phyloP scores from a whole-genome alignment of 2,888 invertebrate genomes.

The Hecatera dysodea region DNA sequence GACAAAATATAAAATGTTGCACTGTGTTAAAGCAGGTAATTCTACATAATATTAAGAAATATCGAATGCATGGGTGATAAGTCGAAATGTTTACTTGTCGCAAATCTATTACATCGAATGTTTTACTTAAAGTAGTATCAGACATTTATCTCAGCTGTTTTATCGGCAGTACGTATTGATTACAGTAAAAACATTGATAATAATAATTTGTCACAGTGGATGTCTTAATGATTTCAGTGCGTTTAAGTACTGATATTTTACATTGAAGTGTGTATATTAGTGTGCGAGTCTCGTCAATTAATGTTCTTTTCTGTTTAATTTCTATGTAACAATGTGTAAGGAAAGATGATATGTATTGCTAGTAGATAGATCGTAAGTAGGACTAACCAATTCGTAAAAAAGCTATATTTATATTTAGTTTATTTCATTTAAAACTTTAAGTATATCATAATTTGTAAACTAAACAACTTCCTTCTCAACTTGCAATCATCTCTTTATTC shows the following conservation, averaged over 20 bases:
- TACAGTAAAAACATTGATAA: constrained; percentile 56
- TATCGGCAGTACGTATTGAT: constrained; percentile 46
- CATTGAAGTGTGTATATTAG: constrained; percentile 57
- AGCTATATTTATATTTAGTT: constrained; percentile 29
- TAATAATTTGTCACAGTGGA: constrained; percentile 59
- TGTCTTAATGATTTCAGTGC: constrained; percentile 67
- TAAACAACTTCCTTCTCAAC: constrained; percentile 17
- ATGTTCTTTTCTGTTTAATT: constrained; percentile 64
- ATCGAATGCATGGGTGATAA: constrained; percentile 44
- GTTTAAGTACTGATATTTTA: constrained; percentile 71
- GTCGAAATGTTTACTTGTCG: constrained; percentile 52
- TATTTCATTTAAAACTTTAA: constrained; percentile 32
- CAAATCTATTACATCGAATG: constrained; percentile 47
- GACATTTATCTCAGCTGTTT: constrained; percentile 19
- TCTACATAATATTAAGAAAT: constrained; percentile 20
- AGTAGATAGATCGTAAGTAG: constrained; percentile 66
- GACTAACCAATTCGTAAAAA: constrained; percentile 66
- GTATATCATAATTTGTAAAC: constrained; percentile 27
- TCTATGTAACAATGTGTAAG: constrained; percentile 57
- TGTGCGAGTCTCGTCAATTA: constrained; percentile 74
- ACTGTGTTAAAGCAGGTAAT: constrained; percentile 41
- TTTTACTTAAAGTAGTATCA: constrained; percentile 34
- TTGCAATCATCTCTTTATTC: background rate
- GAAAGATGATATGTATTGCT: constrained; percentile 63
- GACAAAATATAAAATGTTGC: constrained; percentile 21